Evolutionary conservation across 2,888 invertebrate species (phyloP).

Genomic region (Meganola albula): DNA sequence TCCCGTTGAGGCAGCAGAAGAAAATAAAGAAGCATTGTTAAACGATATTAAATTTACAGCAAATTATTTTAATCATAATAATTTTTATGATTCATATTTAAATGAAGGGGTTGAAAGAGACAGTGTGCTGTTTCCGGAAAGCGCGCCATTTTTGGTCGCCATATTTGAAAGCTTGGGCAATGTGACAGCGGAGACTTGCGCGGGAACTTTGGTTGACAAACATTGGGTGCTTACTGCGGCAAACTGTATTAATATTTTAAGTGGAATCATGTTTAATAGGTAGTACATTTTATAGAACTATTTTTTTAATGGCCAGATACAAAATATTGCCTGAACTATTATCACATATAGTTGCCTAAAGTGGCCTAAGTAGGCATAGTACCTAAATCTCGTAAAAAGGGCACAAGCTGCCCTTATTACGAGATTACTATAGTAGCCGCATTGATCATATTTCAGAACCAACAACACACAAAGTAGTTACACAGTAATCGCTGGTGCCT

Average conservation of each 20-base stretch:
- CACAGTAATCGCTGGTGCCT: constrained; percentile 36
- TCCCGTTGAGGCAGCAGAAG: neutral
- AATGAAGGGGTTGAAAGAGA: no score
- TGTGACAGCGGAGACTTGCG: constrained; percentile 47
- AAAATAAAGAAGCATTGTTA: neutral
- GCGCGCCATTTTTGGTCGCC: constrained; percentile 37
- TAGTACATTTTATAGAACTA: no score
- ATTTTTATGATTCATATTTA: neutral
- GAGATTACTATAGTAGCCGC: no score
- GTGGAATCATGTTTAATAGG: constrained; percentile 22
- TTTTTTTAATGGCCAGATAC: no score
- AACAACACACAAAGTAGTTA: constrained; percentile 27
- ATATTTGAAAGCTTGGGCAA: constrained; percentile 47
- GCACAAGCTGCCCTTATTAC: no score
- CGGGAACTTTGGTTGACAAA: constrained; percentile 36
- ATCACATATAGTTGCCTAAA: no score
- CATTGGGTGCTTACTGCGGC: constrained; percentile 44
- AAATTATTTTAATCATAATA: neutral
- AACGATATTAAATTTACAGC: neutral
- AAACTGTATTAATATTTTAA: constrained; percentile 38
- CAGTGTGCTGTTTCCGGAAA: constrained; percentile 17
- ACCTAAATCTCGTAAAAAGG: no score
- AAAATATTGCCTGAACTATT: no score
- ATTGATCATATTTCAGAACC: no score
- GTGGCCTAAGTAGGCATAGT: no score